Conservation (phyloP, 2,888 invertebrate genomes). For the Julus scanicus region DNA sequence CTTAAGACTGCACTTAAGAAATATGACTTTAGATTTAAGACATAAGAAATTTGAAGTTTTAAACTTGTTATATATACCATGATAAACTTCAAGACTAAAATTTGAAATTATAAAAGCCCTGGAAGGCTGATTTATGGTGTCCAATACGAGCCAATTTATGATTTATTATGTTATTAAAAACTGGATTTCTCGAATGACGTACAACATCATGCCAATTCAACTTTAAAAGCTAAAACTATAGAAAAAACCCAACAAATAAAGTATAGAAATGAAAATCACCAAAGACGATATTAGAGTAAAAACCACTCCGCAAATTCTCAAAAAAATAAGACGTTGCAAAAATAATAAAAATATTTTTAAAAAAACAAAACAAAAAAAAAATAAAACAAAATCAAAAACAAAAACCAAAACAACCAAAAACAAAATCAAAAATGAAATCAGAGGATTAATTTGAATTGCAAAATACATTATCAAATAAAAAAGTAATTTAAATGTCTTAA, state of each 20-base stretch:
- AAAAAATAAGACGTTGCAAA: not conserved
- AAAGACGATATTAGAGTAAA: not conserved
- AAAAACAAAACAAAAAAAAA: not conserved
- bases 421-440: no score
- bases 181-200: not conserved
- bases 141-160: not conserved
- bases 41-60: no score
- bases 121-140: not conserved
- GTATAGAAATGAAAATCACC: not conserved
- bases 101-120: not conserved
- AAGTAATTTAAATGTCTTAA: not conserved
- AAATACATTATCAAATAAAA: no score
- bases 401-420: no score
- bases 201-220: not conserved
- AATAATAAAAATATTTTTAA: not conserved
- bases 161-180: not conserved
- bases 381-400: no score
- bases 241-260: not conserved
- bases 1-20: not conserved
- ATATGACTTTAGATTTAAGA: no score
- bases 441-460: no score
- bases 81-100: no score
- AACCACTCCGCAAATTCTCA: not conserved
- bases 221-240: not conserved
- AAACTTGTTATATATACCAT: no score